Conservation (phyloP, 2,113 vertebrate genomes). For the Paraplagusia blochii region DNA sequence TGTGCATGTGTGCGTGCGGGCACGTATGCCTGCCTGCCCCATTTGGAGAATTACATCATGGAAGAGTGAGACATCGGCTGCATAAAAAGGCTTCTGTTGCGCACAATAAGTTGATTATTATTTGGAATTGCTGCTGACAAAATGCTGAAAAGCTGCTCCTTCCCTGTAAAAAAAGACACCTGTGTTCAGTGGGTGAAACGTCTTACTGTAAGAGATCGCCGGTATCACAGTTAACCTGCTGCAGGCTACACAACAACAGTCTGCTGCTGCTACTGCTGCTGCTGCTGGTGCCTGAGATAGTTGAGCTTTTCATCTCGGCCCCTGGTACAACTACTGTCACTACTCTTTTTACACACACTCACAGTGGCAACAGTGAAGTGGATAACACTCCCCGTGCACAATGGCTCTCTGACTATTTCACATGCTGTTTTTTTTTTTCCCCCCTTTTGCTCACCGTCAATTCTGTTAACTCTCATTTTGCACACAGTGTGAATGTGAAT, state of each 20-base stretch:
- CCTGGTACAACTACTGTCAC: not conserved
- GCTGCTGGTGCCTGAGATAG: conserved; percentile 31
- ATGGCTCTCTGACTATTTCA: conserved; percentile 67
- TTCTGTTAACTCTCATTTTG: conserved; percentile 68
- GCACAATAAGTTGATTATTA: conserved; percentile 72
- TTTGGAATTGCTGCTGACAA: conserved; percentile 65
- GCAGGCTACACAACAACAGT: conserved; percentile 59
- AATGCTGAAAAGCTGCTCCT: conserved; percentile 52
- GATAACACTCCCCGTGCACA: conserved; percentile 64
- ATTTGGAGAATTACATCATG: conserved; percentile 81
- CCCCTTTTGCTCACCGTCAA: conserved; percentile 49
- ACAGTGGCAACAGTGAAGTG: conserved; percentile 63
- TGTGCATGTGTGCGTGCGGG: conserved; percentile 25
- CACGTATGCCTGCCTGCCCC: conserved; percentile 73
- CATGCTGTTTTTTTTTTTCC: conserved; percentile 48
- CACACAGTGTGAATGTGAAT: conserved; percentile 66
- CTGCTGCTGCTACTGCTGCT: conserved; percentile 17
- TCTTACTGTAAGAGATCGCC: conserved; percentile 46
- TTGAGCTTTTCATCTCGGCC: conserved; percentile 52
- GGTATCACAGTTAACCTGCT: conserved; percentile 45
- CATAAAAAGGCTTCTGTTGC: conserved; percentile 72
- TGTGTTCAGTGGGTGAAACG: conserved; percentile 16
- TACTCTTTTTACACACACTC: conserved; percentile 49
- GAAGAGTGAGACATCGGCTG: conserved; percentile 68
- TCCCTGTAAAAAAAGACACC: conserved; percentile 18